Percentiles rank a stretch among this genome's conserved stretches.
phyloP scores from a whole-genome alignment of 1,140 invertebrate genomes.

The Drosophila ironensis region DNA sequence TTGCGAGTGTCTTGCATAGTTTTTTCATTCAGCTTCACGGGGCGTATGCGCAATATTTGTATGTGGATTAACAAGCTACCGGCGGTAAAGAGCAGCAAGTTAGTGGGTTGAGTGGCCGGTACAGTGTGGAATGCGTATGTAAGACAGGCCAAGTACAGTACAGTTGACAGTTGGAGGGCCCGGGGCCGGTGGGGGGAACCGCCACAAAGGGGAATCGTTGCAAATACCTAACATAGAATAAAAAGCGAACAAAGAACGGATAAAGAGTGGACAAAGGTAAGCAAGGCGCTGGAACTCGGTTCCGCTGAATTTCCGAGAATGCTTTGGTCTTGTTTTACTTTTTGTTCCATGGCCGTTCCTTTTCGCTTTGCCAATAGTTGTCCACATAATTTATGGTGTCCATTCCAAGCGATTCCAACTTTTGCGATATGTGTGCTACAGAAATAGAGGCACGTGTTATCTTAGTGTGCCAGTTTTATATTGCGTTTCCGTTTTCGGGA shows the following conservation, averaged over 20 bases:
- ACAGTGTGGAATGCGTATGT: conserved; percentile 15
- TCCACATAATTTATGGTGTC: conserved; percentile 42
- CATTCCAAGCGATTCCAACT: conserved; percentile 14
- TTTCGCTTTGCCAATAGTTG: conserved; percentile 43
- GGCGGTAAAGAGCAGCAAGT: conserved; percentile 9
- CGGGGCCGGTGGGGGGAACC: background rate
- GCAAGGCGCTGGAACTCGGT: conserved; percentile 45
- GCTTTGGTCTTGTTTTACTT: conserved; percentile 6
- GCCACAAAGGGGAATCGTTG: background rate
- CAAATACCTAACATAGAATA: conserved; percentile 32
- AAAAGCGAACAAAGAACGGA: conserved; percentile 21
- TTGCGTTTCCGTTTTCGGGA: background rate
- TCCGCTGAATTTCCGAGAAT: conserved; percentile 23
- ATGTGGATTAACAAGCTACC: conserved; percentile 65
- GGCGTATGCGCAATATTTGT: conserved; percentile 72
- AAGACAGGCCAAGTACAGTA: background rate
- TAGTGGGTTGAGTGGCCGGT: background rate
- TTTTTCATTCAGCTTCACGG: conserved; percentile 25
- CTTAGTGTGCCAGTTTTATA: background rate
- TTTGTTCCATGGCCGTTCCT: background rate
- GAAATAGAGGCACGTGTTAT: conserved; percentile 10
- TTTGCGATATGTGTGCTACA: conserved; percentile 19
- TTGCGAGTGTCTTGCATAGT: background rate
- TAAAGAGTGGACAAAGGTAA: conserved; percentile 66
- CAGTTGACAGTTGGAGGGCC: conserved; percentile 44